These are phyloP conservation scores for Cryptotis parvus DNA, from an alignment of 2,113 vertebrate genomes.

Conservation along the genomic window DNA sequence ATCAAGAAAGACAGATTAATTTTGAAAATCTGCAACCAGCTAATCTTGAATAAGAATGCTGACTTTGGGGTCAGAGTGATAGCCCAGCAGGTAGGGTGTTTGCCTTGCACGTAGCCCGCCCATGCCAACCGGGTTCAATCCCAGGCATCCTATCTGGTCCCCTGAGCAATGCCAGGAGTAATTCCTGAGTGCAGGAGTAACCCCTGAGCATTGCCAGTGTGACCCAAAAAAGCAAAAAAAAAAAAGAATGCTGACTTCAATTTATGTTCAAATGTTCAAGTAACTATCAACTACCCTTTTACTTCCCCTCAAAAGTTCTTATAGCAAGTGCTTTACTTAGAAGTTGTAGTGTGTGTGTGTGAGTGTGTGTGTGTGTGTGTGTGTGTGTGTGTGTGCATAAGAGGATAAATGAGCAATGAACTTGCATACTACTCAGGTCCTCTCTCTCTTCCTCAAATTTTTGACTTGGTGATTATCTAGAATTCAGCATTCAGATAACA, in stretches of 20 bases:
- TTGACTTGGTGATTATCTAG: background rate
- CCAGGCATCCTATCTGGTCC: too few relatives aligned
- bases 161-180: too few relatives aligned
- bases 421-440: background rate
- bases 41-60: background rate
- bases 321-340: background rate
- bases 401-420: background rate
- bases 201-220: too few relatives aligned
- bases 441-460: too few relatives aligned
- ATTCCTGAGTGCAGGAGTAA: too few relatives aligned
- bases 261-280: background rate
- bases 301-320: background rate
- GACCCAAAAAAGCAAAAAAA: too few relatives aligned
- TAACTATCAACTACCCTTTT: background rate
- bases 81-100: too few relatives aligned
- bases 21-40: background rate
- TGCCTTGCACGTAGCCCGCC: too few relatives aligned
- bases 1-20: background rate
- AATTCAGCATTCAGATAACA: background rate
- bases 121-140: too few relatives aligned
- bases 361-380: background rate
- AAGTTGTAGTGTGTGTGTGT: background rate
- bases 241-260: background rate
- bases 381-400: rapidly evolving
- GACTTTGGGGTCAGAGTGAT: too few relatives aligned